These are phyloP conservation scores for Euproctis similis DNA, from an alignment of 2,888 invertebrate genomes.

Conservation along the genomic window DNA sequence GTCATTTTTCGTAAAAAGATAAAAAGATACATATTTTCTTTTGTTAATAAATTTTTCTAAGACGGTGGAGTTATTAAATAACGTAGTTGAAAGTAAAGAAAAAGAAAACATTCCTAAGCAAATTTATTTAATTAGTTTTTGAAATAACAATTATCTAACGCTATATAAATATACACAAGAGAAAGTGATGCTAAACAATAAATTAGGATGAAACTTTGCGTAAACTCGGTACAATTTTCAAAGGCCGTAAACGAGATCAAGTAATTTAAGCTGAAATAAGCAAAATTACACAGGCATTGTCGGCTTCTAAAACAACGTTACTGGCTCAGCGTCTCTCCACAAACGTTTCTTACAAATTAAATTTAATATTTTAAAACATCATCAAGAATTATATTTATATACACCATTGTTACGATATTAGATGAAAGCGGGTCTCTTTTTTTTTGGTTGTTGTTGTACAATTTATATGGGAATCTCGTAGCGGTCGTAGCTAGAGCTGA, in stretches of 20 bases:
- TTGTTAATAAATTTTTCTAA: no score
- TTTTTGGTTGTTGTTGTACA: no score
- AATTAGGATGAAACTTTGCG: slow-evolving; percentile 66
- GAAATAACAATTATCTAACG: slow-evolving; percentile 39
- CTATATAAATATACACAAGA: slow-evolving; percentile 58
- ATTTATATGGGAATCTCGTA: slow-evolving; percentile 53
- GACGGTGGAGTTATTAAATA: no score
- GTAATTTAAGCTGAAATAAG: slow-evolving; percentile 70
- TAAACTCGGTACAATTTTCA: slow-evolving; percentile 68
- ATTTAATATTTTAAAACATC: slow-evolving; percentile 41
- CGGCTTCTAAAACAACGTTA: slow-evolving; percentile 49
- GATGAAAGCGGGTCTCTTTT: slow-evolving; percentile 28
- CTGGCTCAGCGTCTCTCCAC: slow-evolving; percentile 44
- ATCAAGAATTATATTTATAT: slow-evolving; percentile 29
- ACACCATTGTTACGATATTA: slow-evolving; percentile 30
- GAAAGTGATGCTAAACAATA: slow-evolving; percentile 66
- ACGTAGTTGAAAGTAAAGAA: no score
- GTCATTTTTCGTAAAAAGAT: no score
- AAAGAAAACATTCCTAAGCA: no score
- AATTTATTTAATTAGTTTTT: no score
- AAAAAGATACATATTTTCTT: no score
- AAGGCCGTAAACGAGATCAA: slow-evolving; percentile 70
- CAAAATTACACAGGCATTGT: slow-evolving; percentile 64
- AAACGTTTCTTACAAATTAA: slow-evolving; percentile 43
- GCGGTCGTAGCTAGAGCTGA: slow-evolving; percentile 38